Base-by-base conservation (phyloP, 35 echinoderm and acorn worm genomes). In the Lytechinus pictus region DNA sequence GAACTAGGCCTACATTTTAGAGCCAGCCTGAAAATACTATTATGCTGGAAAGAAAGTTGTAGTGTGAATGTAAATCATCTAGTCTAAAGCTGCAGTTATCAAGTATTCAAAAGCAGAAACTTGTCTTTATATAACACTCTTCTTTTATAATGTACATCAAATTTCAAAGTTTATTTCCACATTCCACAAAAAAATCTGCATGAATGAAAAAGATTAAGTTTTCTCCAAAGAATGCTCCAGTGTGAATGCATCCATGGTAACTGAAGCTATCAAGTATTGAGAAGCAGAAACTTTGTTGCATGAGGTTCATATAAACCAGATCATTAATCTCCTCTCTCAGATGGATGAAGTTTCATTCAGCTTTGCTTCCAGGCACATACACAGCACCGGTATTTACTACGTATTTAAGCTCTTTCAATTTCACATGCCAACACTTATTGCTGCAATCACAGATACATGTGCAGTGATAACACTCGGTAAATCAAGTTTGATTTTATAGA, bases 271-370 rank as follows among this genome's bases (percentile, higher is more conserved):
- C 19, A 24, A 79, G 66, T 24, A 79, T 79, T 79, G 19, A 79
- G n/a, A 79, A 79, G 66, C 66, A 79, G 66, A 79, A 79, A 79
- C n/a, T 79, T n/a, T 4, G 66, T 79, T n/a, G 66, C 66, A 79
- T 19, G 19, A 79, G 66, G 66, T 6, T 79, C 21, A 7, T 24
- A 79, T 79, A 79, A 79, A 79, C 66, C n/a, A 6, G 66, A n/a
- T 79, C 66, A 79, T 79, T 79, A 79, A 79, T 79, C 66, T 79
- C 66, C 14, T 16, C 19, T 14, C 19, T 79, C n/a, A 24, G 66
- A 79, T n/a, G 66, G 66, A 79, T 79, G 66, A 79, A 79, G 66
- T 79, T 79, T 79, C 66, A 79, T 79, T 79, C 66, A 79, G 66
- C 66, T 24, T 24, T 10, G 12, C 66, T 79, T 4, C 4, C 4